Evolutionary conservation across 2,888 invertebrate genomes (phyloP), one percentile per base, ranked within the genome.

Genomic region (Euzophera pinguis): DNA sequence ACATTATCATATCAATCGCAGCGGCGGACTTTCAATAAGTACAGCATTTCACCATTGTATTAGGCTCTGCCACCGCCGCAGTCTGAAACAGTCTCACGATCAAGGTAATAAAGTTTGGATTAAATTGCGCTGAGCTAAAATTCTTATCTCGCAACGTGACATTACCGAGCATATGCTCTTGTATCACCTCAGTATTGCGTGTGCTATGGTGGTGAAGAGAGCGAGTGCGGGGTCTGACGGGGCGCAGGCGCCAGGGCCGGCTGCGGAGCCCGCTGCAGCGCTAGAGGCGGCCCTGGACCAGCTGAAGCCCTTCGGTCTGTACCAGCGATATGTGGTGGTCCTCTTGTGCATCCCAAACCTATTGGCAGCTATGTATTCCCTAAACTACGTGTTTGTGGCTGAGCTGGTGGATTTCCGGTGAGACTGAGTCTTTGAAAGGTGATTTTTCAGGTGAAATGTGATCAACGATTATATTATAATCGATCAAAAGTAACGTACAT

Each of bases 321-420:
- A 88, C 73, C 89, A 89, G 62, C 72, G 78, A 4, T 87, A 84
- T 60, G 65, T 73, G 55, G 65, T 87, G 47, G 27, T 78, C 32
- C 69, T 89, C 67, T 70, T 86, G 53, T 84, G 82, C 57, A 56
- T 92, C 48, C 91, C 92, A n/a, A 84, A 89, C 59, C 57, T 91
- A 50, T 78, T 92, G 47, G 78, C 91, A 1, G 90, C 91, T 29
- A 87, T 91, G 76, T 91, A 90, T 67, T 82, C 90, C 1, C 75
- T 92, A 47, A 91, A 89, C 66, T 92, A 91, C 61, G 84, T 92
- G 53, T 92, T 92, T 69, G 91, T 92, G 0, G 91, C 92, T 0
- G 92, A 91, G 52, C 78, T 80, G 61, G 84, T 92, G 53, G 82
- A 88, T 0, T 91, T 92, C 70, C 88, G 92, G 92, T 92, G 67